These are phyloP conservation scores for Exocentrus adspersus DNA, from an alignment of 2,888 invertebrate genomes.

Conservation along the genomic window DNA sequence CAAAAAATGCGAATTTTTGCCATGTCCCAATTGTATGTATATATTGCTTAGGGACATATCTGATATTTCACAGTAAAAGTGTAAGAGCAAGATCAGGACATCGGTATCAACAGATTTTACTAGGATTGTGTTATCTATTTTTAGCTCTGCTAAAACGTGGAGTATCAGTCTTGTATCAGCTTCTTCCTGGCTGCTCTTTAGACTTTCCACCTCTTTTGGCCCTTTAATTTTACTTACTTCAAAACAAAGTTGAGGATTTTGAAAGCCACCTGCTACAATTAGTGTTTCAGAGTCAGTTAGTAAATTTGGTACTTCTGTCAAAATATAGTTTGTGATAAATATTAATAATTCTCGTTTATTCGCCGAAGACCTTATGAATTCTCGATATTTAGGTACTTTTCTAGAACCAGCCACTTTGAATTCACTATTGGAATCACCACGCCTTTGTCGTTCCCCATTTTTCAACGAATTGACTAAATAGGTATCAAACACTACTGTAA, in stretches of 20 bases:
- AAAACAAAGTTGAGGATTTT: not conserved
- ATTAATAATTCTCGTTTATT: not conserved
- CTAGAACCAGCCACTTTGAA: not conserved
- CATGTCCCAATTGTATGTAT: not conserved
- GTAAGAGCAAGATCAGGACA: not conserved
- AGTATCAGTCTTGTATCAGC: not conserved
- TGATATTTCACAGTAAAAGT: not conserved
- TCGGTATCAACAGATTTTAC: constrained; percentile 4
- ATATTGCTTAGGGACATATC: not conserved
- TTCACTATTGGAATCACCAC: constrained; percentile 4
- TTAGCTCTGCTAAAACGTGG: not conserved
- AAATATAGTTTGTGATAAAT: not conserved
- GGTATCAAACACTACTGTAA: constrained; percentile 19
- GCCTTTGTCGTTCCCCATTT: constrained; percentile 19
- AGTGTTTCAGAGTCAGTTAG: not conserved
- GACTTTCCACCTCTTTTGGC: not conserved
- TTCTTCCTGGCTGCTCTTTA: not conserved
- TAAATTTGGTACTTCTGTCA: not conserved
- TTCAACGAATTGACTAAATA: constrained; percentile 11
- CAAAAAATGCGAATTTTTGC: not conserved
- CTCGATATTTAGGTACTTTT: not conserved
- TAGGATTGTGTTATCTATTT: not conserved
- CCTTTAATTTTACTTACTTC: not conserved
- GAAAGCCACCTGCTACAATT: not conserved
- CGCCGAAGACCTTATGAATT: not conserved